These are phyloP conservation scores for Aplocera efformata DNA, from an alignment of 2,888 invertebrate genomes.

Conservation along the genomic window DNA sequence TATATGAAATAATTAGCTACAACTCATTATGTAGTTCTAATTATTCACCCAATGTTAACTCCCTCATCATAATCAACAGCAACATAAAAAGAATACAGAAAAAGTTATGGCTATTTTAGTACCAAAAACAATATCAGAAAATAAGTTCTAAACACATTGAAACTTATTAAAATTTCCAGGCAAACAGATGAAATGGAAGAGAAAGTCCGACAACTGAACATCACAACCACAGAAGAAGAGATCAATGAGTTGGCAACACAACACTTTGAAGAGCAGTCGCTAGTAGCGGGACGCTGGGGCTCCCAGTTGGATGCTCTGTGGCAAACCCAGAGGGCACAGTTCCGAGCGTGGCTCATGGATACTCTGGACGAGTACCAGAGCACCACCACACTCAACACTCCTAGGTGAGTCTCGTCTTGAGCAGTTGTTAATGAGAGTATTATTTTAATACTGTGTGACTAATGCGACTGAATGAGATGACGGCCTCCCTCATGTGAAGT, in stretches of 20 bases:
- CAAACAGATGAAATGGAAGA: conserved; percentile 95
- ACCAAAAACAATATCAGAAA: no score
- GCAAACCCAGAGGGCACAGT: conserved; percentile 91
- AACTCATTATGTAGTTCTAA: no score
- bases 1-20: background rate
- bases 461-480: no score
- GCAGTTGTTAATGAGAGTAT: no score
- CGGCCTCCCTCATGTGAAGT: no score
- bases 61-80: no score
- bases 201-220: conserved; percentile 89
- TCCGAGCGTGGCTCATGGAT: conserved; percentile 93
- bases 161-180: conserved; percentile 50
- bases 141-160: no score
- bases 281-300: conserved; percentile 92
- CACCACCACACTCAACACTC: conserved; percentile 76
- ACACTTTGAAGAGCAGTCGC: conserved; percentile 91
- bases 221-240: conserved; percentile 88
- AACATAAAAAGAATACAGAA: no score
- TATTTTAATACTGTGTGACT: no score
- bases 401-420: conserved; percentile 80
- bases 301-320: conserved; percentile 91
- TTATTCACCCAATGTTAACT: no score
- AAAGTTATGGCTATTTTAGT: no score
- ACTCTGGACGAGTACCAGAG: conserved; percentile 79
- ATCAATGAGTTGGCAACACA: conserved; percentile 91